Base-by-base conservation (phyloP, 2,113 vertebrate genomes). In the Coturnix japonica region DNA sequence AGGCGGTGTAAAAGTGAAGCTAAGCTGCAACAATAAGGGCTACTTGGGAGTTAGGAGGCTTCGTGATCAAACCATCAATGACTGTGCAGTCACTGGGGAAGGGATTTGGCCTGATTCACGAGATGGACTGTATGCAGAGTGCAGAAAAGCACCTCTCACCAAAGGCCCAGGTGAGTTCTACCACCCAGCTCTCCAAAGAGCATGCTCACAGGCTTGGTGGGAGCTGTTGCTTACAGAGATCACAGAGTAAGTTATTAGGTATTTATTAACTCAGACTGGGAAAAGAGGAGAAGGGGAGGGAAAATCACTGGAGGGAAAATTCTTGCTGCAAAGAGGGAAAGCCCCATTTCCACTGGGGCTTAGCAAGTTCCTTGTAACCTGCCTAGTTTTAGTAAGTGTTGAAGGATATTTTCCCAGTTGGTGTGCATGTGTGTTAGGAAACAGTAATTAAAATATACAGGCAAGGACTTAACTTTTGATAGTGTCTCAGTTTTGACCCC, bases 151-250 rank as follows among this genome's bases (percentile, higher is more conserved):
- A 73, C 37, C 67, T 73, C 44, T 57, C 54, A n/a, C 30, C 31
- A 75, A 64, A 82, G 59, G 64, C 71, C 1, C 8, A 69, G 78
- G 71, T 71, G 75, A 65, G 70, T 47, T 25, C 74, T 85, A 39
- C 59, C 47, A 64, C 63, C 3, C 6, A 60, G 53, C 91, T 94
- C 78, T 82, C 59, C 28, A 61, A 61, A 81, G 60, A 85, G 39
- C 49, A 87, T 91, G 87, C 89, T 87, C 81, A 25, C 51, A 77
- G 78, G 67, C 94, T 95, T 81, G 44, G 56, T 95, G 81, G 78
- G 89, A 93, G 74, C 84, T 95, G 78, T 95, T 94, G 87, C 91
- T 95, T 84, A 90, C 91, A 96, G 78, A 90, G 9, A 4, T 78
- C 65, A 16, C 12, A 20, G 71, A 94, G 46, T 53, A 72, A 89